Conservation (phyloP, 2,888 invertebrate genomes). For the Leptopterna dolabrata region DNA sequence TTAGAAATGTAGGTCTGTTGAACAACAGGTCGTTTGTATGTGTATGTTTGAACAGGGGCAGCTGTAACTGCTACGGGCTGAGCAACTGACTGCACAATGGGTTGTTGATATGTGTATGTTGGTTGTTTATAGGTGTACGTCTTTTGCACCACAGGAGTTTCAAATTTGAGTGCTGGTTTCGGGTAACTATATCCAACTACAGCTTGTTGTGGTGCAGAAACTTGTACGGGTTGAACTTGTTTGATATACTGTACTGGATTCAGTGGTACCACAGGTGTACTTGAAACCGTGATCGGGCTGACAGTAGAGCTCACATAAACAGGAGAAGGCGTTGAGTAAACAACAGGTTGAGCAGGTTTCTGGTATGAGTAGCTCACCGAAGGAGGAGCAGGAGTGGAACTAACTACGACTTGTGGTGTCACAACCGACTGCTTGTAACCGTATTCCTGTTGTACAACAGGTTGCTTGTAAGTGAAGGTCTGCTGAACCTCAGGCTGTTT, state of each 20-base stretch:
- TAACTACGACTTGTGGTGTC: slow-evolving; percentile 47
- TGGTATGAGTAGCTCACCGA: slow-evolving; percentile 55
- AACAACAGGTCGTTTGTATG: slow-evolving; percentile 5
- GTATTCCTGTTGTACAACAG: neutral
- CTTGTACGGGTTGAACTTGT: slow-evolving; percentile 51
- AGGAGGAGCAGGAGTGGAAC: slow-evolving; percentile 58
- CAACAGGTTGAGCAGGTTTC: slow-evolving; percentile 52
- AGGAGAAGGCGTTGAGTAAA: slow-evolving; percentile 38
- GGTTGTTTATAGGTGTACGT: neutral
- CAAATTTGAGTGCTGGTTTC: slow-evolving; percentile 49
- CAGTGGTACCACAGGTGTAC: slow-evolving; percentile 58
- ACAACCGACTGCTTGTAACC: slow-evolving; percentile 11
- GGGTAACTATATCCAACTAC: slow-evolving; percentile 54
- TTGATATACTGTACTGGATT: slow-evolving; percentile 58
- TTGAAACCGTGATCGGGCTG: slow-evolving; percentile 32
- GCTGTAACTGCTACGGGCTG: slow-evolving; percentile 8
- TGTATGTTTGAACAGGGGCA: slow-evolving; percentile 40
- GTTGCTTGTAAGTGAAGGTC: slow-evolving; percentile 23
- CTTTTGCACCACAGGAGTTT: slow-evolving; percentile 46
- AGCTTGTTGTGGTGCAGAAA: slow-evolving; percentile 48
- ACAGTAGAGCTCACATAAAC: slow-evolving; percentile 33
- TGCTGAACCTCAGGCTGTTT: slow-evolving; percentile 33
- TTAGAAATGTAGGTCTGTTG: neutral
- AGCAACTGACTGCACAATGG: slow-evolving; percentile 8
- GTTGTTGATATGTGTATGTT: slow-evolving; percentile 20